Evolutionary conservation across 2,797 vertebrate genomes (phyloP).

Genomic region (Gambelia wislizenii): DNA sequence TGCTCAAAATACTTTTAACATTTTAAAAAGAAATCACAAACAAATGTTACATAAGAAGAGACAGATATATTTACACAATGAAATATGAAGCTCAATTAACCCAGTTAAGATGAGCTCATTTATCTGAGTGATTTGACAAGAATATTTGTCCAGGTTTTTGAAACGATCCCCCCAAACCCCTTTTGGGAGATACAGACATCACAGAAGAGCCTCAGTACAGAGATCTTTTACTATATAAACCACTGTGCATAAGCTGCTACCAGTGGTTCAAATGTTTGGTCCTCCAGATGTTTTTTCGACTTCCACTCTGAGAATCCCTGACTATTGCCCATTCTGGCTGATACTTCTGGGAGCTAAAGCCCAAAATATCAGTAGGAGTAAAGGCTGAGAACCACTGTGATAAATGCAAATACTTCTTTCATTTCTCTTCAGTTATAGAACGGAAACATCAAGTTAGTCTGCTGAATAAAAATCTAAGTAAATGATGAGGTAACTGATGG

Average conservation of each 20-base stretch:
- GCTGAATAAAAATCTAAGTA: not conserved
- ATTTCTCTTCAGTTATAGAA: not conserved
- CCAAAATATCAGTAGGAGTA: too few species aligned
- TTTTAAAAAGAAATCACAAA: conserved; percentile 76
- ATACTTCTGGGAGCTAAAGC: too few species aligned
- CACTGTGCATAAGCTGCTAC: not conserved
- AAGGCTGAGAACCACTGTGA: too few species aligned
- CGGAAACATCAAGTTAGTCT: not conserved
- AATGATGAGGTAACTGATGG: not conserved
- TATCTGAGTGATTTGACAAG: not conserved
- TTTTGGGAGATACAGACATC: not conserved
- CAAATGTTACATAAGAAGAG: conserved; percentile 74
- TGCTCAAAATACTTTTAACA: conserved; percentile 59
- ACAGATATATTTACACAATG: conserved; percentile 64
- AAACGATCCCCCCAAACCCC: not conserved
- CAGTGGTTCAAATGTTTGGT: too few species aligned
- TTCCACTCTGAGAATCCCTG: too few species aligned
- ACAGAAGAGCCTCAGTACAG: not conserved
- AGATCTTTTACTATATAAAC: not conserved
- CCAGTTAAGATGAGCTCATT: not conserved
- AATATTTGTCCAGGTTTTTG: not conserved
- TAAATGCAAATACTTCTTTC: not conserved
- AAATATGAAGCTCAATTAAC: conserved; percentile 31
- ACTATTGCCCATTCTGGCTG: too few species aligned
- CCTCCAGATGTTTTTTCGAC: too few species aligned